phyloP scores from a whole-genome alignment of 1,140 invertebrate genomes.

The Vanessa atalanta region DNA sequence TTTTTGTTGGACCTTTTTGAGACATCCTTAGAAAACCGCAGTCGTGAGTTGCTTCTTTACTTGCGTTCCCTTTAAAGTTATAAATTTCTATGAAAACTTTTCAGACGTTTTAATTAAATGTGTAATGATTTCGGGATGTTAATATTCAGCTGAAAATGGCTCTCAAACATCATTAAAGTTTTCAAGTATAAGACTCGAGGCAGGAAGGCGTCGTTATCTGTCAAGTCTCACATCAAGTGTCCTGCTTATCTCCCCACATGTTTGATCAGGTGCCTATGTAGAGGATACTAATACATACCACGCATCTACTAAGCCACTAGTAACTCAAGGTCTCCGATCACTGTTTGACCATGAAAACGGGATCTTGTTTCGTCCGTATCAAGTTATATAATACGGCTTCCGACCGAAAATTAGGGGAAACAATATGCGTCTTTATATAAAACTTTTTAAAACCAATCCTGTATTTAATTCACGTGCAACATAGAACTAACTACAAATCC shows the following conservation, averaged over 20 bases:
- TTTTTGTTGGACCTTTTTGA: slow-evolving; percentile 53
- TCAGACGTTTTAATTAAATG: not conserved
- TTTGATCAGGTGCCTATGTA: slow-evolving; percentile 72
- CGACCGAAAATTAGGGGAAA: slow-evolving; percentile 35
- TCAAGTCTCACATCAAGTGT: slow-evolving; percentile 73
- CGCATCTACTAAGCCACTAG: slow-evolving; percentile 45
- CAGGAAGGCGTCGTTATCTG: slow-evolving; percentile 71
- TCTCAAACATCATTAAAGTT: slow-evolving; percentile 37
- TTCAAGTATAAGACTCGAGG: slow-evolving; percentile 53
- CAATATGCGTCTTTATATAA: slow-evolving; percentile 6
- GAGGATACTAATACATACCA: slow-evolving; percentile 59
- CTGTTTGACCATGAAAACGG: slow-evolving; percentile 65
- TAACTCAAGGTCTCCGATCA: slow-evolving; percentile 57
- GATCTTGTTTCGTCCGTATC: slow-evolving; percentile 59
- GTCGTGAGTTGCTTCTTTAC: slow-evolving; percentile 33
- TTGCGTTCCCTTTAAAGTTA: slow-evolving; percentile 15
- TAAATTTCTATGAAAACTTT: not conserved
- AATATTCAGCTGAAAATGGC: slow-evolving; percentile 29
- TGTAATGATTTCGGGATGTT: slow-evolving; percentile 1
- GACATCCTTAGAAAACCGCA: slow-evolving; percentile 44
- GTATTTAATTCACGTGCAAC: too few species aligned
- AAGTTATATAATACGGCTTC: slow-evolving; percentile 55
- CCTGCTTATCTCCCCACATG: slow-evolving; percentile 71
- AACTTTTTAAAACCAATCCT: too few species aligned
- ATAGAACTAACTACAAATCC: too few species aligned